Percentiles rank a stretch among this genome's conserved stretches.
Conservation (phyloP, 2,113 vertebrate genomes). For the Salvelinus sp. region DNA sequence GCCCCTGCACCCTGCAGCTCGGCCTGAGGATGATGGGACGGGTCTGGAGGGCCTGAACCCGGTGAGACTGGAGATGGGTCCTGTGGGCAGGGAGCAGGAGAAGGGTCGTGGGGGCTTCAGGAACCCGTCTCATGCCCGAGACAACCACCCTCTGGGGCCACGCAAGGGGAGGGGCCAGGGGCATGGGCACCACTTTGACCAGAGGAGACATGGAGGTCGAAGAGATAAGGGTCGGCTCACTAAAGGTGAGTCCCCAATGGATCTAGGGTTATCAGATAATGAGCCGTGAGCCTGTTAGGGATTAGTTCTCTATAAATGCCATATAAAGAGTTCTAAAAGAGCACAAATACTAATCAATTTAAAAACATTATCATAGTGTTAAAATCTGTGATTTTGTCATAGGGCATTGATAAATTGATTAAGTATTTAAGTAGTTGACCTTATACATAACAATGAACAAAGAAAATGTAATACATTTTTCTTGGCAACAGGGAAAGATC, state of each 20-base stretch:
- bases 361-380: no score
- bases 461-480: no score
- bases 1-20: constrained; percentile 50
- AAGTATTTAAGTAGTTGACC: no score
- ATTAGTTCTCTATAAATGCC: no score
- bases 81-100: constrained; percentile 62
- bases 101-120: constrained; percentile 66
- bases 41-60: constrained; percentile 72
- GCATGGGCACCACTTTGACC: constrained; percentile 60
- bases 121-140: constrained; percentile 60
- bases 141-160: constrained; percentile 72
- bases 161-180: constrained; percentile 77
- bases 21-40: constrained; percentile 68
- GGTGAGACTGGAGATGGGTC: constrained; percentile 68
- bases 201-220: constrained; percentile 77
- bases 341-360: no score
- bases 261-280: background rate
- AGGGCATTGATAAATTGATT: no score
- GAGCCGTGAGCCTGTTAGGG: background rate
- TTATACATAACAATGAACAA: no score
- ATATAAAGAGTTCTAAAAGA: no score
- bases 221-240: constrained; percentile 77
- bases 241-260: constrained; percentile 60
- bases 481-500: no score
- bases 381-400: no score